Evolutionary conservation across 53 echinoderm and acorn worm species (phyloP).

Genomic region (Apostichopus leukothele): DNA sequence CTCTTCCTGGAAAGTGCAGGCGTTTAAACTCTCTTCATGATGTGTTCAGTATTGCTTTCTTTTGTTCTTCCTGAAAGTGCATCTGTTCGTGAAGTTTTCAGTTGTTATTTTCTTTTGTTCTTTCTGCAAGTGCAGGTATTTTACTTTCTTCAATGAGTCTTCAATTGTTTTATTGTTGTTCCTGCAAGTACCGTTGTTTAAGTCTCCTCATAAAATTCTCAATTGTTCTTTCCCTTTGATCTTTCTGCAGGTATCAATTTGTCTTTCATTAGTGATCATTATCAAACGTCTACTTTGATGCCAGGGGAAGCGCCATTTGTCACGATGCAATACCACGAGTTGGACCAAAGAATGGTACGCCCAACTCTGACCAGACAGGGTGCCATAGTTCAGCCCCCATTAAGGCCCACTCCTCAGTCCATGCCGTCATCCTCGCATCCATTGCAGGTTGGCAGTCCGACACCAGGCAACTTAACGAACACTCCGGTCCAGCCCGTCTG

Average conservation of each 20-base stretch:
- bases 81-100: no score
- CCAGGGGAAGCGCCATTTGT: constrained; percentile 36
- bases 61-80: no score
- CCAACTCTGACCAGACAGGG: constrained; percentile 44
- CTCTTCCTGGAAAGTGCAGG: no score
- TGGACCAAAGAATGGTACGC: constrained; percentile 56
- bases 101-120: no score
- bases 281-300: constrained; percentile 16
- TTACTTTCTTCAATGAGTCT: no score
- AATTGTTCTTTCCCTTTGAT: background rate
- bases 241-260: constrained; percentile 1
- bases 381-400: constrained; percentile 13
- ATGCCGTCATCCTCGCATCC: background rate
- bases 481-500: constrained; percentile 35
- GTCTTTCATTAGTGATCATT: background rate
- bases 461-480: constrained; percentile 17
- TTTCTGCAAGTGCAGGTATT: no score
- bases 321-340: constrained; percentile 60
- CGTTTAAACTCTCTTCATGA: no score
- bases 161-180: no score
- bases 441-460: constrained; percentile 2
- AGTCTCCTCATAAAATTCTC: no score
- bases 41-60: no score
- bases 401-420: constrained; percentile 16
- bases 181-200: no score